Conservation (phyloP, 2,888 invertebrate genomes). For the Chrysodeixis includens region DNA sequence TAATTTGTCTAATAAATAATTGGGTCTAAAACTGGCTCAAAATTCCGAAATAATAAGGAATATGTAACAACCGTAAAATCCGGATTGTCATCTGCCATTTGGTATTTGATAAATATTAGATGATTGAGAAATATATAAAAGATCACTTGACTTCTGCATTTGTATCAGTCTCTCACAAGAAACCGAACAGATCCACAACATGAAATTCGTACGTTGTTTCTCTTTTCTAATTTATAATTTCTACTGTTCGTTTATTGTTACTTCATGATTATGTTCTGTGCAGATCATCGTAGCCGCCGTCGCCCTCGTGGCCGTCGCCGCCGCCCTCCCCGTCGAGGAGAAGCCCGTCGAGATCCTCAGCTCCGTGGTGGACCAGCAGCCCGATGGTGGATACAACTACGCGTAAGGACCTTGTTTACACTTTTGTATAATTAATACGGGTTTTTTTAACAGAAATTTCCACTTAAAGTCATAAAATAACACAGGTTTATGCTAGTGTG, state of each 20-base stretch:
- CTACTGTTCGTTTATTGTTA: no score
- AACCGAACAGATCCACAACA: background rate
- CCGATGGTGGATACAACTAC: slow-evolving; percentile 20
- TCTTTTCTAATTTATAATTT: background rate
- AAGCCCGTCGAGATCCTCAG: slow-evolving; percentile 1
- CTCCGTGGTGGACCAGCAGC: background rate
- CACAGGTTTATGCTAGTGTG: no score
- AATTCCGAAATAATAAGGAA: background rate
- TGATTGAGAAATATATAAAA: background rate
- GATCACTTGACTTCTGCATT: background rate
- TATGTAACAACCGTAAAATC: background rate
- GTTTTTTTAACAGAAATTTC: no score
- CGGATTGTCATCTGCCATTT: background rate
- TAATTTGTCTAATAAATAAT: no score
- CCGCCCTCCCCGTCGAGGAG: slow-evolving; percentile 27
- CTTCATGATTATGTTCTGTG: slow-evolving; percentile 13
- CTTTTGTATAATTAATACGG: background rate
- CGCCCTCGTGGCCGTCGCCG: slow-evolving; percentile 52
- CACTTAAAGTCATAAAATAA: no score
- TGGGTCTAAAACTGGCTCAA: background rate
- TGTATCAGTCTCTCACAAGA: background rate
- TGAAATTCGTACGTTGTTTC: background rate
- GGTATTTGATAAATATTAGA: background rate
- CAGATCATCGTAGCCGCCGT: slow-evolving; percentile 50
- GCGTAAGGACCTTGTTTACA: slow-evolving; percentile 47